A percentile compares a stretch with the other conserved stretches of the same genome.
Conservation (phyloP, 92 coral and sea anemone genomes). For the Siderastrea siderea region DNA sequence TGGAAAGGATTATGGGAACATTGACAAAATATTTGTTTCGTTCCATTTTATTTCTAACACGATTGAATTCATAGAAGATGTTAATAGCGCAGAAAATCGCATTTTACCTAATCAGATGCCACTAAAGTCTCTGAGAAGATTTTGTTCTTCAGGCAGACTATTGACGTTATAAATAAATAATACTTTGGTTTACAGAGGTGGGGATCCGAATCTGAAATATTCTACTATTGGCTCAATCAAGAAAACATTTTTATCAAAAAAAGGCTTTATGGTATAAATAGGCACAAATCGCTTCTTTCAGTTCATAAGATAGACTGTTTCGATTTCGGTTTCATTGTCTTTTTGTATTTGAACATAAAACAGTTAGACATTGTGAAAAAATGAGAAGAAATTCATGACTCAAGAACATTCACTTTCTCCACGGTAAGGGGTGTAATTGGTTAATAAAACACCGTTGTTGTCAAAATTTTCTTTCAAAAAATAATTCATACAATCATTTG, state of each 20-base stretch:
- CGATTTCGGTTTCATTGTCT: background rate
- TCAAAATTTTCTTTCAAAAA: constrained; percentile 13
- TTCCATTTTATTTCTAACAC: background rate
- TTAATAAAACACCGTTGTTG: background rate
- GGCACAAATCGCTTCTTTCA: background rate
- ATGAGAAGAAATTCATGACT: background rate
- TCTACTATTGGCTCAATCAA: background rate
- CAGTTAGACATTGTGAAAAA: background rate
- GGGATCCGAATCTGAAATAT: background rate
- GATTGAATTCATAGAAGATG: background rate
- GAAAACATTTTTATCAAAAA: background rate
- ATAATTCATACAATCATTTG: background rate
- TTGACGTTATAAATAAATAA: constrained; percentile 23
- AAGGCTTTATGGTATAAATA: background rate
- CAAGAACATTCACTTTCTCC: background rate
- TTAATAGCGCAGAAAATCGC: background rate
- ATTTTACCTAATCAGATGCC: background rate
- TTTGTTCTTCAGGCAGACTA: background rate
- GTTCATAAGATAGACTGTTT: background rate
- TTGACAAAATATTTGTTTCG: background rate
- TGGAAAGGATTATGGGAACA: background rate
- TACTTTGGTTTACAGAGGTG: background rate
- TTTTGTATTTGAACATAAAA: background rate
- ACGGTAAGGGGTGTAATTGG: background rate
- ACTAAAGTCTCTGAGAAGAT: background rate